Percentiles rank a stretch among this genome's conserved stretches.
Conservation (phyloP, 2,888 invertebrate genomes). For the Carabus problematicus region DNA sequence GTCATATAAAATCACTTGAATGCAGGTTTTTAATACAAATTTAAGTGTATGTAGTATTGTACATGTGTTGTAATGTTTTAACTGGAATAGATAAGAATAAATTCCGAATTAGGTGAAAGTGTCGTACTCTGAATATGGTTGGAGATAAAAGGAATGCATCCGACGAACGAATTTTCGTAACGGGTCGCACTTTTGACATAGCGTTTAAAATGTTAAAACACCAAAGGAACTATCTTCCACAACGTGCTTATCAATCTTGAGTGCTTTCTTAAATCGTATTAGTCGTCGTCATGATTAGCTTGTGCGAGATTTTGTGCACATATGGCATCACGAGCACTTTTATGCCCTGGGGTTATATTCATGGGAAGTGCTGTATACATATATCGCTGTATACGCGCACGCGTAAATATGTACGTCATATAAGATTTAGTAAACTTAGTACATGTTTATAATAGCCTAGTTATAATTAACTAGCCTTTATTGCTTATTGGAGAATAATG, state of each 20-base stretch:
- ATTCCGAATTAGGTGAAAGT: conserved; percentile 13
- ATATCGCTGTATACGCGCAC: not conserved
- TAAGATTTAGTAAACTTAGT: not conserved
- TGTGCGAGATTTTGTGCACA: not conserved
- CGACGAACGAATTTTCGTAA: conserved; percentile 22
- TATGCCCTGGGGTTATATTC: not conserved
- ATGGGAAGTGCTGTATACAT: not conserved
- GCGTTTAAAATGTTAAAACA: conserved; percentile 41
- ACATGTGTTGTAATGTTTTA: not conserved
- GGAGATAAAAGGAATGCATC: conserved; percentile 21
- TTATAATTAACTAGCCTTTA: too few relatives aligned
- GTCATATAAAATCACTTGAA: too few relatives aligned
- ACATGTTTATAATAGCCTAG: too few relatives aligned
- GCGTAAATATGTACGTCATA: not conserved
- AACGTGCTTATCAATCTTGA: conserved; percentile 35
- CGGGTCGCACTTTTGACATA: conserved; percentile 30
- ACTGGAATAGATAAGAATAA: conserved; percentile 2
- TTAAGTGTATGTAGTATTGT: too few relatives aligned
- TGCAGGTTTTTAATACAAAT: too few relatives aligned
- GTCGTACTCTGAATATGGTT: not conserved
- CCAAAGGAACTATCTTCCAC: conserved; percentile 38
- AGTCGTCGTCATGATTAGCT: conserved; percentile 36
- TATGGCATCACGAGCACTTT: conserved; percentile 8
- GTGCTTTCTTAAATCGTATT: conserved; percentile 39
- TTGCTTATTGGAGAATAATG: too few relatives aligned